Evolutionary conservation across 2,113 vertebrate genomes (phyloP).

Genomic region (Stictonetta naevosa): DNA sequence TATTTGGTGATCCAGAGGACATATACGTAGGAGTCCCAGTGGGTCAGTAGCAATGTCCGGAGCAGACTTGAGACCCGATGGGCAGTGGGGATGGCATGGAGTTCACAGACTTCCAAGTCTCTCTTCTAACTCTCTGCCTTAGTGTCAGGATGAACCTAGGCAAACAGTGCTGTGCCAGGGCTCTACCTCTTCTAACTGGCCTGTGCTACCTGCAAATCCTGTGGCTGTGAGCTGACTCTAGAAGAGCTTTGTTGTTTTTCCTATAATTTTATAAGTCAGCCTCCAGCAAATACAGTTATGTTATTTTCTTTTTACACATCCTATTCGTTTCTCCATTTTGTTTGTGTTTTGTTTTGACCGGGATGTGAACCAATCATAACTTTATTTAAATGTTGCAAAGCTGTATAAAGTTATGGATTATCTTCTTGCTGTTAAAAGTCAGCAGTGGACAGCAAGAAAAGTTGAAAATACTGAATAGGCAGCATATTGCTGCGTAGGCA

Average conservation of each 20-base stretch:
- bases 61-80: neutral
- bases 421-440: neutral
- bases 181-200: neutral
- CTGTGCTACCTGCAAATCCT: neutral
- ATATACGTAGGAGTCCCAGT: neutral
- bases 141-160: neutral
- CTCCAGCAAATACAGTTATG: neutral
- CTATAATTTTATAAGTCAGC: constrained; percentile 1
- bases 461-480: constrained; percentile 33
- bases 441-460: constrained; percentile 6
- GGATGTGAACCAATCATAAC: neutral
- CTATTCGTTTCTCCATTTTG: neutral
- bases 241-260: neutral
- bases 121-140: neutral
- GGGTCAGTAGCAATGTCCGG: neutral
- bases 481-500: neutral
- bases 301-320: accelerated
- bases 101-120: constrained; percentile 26
- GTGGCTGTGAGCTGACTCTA: neutral
- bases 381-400: neutral
- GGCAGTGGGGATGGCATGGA: neutral
- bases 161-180: neutral
- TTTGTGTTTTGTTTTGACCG: neutral
- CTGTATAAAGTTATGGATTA: neutral
- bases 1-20: neutral